Conservation (phyloP, 1,140 invertebrate genomes). For the Zaprionus vittiger region DNA sequence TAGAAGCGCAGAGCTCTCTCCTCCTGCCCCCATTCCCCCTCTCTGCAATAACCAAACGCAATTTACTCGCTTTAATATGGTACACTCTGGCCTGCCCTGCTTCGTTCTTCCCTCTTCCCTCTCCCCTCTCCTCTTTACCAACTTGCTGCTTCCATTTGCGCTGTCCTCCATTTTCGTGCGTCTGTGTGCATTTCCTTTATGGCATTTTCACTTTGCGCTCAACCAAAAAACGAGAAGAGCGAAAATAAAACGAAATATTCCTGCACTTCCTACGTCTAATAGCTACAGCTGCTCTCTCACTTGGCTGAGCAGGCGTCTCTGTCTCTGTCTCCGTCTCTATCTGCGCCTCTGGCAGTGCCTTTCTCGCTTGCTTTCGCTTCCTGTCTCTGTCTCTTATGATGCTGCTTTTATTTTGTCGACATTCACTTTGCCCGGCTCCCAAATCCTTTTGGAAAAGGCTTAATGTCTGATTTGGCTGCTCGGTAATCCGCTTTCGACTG, state of each 20-base stretch:
- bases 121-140: not conserved
- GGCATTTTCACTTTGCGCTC: slow-evolving; percentile 57
- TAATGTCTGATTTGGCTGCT: slow-evolving; percentile 64
- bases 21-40: not conserved
- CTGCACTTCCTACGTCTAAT: slow-evolving; percentile 7
- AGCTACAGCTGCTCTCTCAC: not conserved
- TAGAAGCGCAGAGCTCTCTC: slow-evolving; percentile 37
- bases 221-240: slow-evolving; percentile 15
- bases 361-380: not conserved
- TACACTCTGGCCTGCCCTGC: slow-evolving; percentile 36
- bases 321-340: not conserved
- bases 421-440: slow-evolving; percentile 42
- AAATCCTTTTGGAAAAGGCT: slow-evolving; percentile 76
- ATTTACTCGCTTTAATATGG: slow-evolving; percentile 57
- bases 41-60: slow-evolving; percentile 27
- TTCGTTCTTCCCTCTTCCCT: not conserved
- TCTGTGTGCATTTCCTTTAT: slow-evolving; percentile 66
- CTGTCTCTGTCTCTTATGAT: slow-evolving; percentile 14
- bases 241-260: slow-evolving; percentile 17
- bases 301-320: not conserved
- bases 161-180: slow-evolving; percentile 10
- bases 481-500: slow-evolving; percentile 68
- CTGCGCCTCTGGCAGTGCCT: not conserved
- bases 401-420: slow-evolving; percentile 37
- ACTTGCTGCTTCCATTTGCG: slow-evolving; percentile 7